Conservation (phyloP, 2,113 vertebrate species). For the Clarias magur region DNA sequence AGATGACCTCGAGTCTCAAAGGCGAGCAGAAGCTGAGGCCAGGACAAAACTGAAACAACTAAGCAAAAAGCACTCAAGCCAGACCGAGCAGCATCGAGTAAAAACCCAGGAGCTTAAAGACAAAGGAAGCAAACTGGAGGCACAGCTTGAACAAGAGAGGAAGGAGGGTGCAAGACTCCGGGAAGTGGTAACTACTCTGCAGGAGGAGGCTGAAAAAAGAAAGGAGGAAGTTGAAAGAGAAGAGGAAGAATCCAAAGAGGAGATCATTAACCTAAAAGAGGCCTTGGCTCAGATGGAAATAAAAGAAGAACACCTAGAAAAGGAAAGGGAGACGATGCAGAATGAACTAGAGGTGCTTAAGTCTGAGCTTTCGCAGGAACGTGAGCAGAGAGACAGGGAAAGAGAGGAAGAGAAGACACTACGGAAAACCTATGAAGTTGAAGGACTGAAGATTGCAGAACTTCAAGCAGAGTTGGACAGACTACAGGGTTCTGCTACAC, state of each 20-base stretch:
- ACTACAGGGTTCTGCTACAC: constrained; percentile 51
- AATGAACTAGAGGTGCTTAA: constrained; percentile 65
- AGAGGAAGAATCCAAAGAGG: constrained; percentile 51
- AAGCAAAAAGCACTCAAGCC: constrained; percentile 66
- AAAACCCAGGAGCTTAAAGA: constrained; percentile 58
- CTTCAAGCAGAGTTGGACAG: constrained; percentile 66
- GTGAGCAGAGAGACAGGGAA: constrained; percentile 60
- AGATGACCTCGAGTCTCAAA: constrained; percentile 73
- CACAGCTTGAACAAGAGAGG: constrained; percentile 69
- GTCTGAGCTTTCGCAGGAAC: constrained; percentile 66
- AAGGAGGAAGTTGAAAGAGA: constrained; percentile 45
- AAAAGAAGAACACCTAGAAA: constrained; percentile 32
- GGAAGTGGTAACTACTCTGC: constrained; percentile 58
- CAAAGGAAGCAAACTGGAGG: constrained; percentile 59
- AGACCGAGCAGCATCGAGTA: constrained; percentile 54
- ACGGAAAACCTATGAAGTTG: constrained; percentile 29
- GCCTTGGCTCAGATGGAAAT: constrained; percentile 46
- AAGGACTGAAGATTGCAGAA: constrained; percentile 59
- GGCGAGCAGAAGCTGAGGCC: constrained; percentile 71
- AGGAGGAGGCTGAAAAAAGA: constrained; percentile 56
- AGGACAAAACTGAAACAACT: constrained; percentile 74
- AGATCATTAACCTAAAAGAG: constrained; percentile 64
- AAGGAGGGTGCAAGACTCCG: constrained; percentile 60
- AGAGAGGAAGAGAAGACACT: constrained; percentile 55
- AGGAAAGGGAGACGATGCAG: constrained; percentile 59